Evolutionary conservation across 2,888 invertebrate genomes (phyloP).

Genomic region (Miltochrista miniata): DNA sequence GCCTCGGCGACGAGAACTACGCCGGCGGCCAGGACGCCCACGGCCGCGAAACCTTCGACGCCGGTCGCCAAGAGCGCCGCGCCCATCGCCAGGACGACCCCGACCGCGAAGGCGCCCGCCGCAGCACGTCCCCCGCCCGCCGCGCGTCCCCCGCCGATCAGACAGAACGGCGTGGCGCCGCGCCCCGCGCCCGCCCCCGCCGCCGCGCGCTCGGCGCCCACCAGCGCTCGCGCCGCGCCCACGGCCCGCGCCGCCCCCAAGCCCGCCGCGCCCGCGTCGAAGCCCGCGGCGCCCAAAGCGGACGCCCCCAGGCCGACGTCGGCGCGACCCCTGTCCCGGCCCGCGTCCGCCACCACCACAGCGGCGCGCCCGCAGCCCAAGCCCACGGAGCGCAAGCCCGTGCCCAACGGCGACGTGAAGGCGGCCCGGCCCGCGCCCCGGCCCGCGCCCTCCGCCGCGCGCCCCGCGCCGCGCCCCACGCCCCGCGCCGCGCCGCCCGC

Average conservation of each 20-base stretch:
- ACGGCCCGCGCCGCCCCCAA: conserved; percentile 7
- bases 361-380: conserved; percentile 42
- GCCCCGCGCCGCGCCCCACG: conserved; percentile 30
- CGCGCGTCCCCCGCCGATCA: conserved; percentile 28
- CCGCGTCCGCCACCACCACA: conserved; percentile 47
- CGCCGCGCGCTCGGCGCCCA: conserved; percentile 28
- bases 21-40: conserved; percentile 20
- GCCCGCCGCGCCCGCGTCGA: conserved; percentile 7
- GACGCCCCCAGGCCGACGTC: conserved; percentile 27
- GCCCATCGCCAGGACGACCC: conserved; percentile 15
- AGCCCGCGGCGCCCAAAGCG: conserved; percentile 18
- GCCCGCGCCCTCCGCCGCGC: conserved; percentile 34
- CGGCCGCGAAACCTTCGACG: conserved; percentile 31
- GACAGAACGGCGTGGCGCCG: conserved; percentile 26
- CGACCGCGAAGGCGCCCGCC: conserved; percentile 20
- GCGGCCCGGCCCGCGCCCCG: conserved; percentile 38
- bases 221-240: conserved; percentile 19
- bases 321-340: conserved; percentile 32
- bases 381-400: conserved; percentile 76
- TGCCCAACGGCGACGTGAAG: conserved; percentile 83
- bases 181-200: conserved; percentile 19
- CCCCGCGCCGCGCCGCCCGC: conserved; percentile 37
- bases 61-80: conserved; percentile 22
- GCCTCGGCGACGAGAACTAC: conserved; percentile 32
- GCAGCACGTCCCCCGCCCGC: conserved; percentile 44